Evolutionary conservation across 2,113 vertebrate species (phyloP), one percentile per base, ranked within the genome.

Genomic region (Gymnarchus niloticus): DNA sequence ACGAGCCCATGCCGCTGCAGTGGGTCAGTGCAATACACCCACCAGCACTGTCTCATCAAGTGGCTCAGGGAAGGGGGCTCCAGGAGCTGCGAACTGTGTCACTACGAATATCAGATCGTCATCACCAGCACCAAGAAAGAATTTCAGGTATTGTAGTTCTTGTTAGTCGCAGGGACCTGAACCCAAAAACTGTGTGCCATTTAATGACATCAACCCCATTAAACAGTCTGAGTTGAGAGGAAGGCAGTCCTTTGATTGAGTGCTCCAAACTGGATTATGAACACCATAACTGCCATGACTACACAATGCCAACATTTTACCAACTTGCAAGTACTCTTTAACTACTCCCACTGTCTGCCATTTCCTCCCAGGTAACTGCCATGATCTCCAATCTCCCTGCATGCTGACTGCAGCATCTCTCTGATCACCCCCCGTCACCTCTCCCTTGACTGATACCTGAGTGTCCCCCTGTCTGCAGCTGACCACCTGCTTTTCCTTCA

Each of bases 81-180:
- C 90, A 99, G 98, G 98, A 98, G 97, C 91, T 99, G 98, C 84
- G 98, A 99, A 91, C 95, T 99, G 85, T 99, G 98, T 92, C 99
- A 99, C 93, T 99, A 99, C 94, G 99, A 99, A 93, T 99, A 99
- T 91, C 98, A 99, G 85, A 98, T 99, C 94, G 97, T 99, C 89
- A 97, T 98, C 94, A 99, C 99, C 94, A 99, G 97, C 96, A 99
- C 98, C 93, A 99, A 99, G 95, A 99, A 99, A 91, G 98, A 98
- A 77, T 95, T 99, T 86, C 98, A 99, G 98, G 98, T 99, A 94
- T 93, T 88, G 23, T 49, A 49, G 77, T 23, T 9, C 77, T 83
- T n/a, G 7, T 17, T 17, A 25, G 44, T 4, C 25, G 44, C 33
- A 25, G 7, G 19, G 48, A 54, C 8, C 1, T 12, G 7, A 52